A percentile compares a stretch with the other conserved stretches of the same genome.
Evolutionary conservation across 1,140 invertebrate species (phyloP).

Genomic region (Pseudobourletiella spinata): DNA sequence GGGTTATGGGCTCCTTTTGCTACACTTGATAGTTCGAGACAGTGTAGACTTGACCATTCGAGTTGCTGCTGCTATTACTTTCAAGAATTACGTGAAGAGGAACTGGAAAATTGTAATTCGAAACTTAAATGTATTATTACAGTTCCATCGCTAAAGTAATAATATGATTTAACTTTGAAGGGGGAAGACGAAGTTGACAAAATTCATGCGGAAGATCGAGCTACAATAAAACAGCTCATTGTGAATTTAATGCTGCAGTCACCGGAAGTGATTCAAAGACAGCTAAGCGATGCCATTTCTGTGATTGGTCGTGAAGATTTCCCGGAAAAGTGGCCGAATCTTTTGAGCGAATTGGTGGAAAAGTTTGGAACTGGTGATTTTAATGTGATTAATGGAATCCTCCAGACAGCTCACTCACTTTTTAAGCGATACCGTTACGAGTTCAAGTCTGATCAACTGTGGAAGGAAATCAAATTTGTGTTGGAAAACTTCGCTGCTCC

Average conservation of each 20-base stretch:
- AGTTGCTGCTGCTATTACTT: constrained; percentile 78
- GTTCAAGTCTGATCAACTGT: constrained; percentile 87
- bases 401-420: constrained; percentile 89
- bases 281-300: constrained; percentile 90
- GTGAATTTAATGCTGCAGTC: constrained; percentile 87
- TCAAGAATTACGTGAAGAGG: constrained; percentile 94
- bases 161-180: constrained; percentile 41
- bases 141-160: no score
- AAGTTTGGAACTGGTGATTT: constrained; percentile 86
- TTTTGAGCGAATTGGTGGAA: constrained; percentile 83
- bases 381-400: constrained; percentile 86
- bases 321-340: constrained; percentile 83
- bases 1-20: constrained; percentile 78
- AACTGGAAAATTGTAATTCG: constrained; percentile 79
- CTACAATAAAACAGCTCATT: constrained; percentile 73
- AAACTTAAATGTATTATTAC: no score
- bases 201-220: constrained; percentile 70
- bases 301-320: constrained; percentile 92
- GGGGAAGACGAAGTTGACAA: constrained; percentile 68
- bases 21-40: constrained; percentile 71
- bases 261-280: constrained; percentile 80
- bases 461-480: constrained; percentile 95
- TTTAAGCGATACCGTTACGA: constrained; percentile 94
- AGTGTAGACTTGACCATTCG: constrained; percentile 69
- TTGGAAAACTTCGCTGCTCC: constrained; percentile 86